A percentile compares a stretch with the other conserved stretches of the same genome.
phyloP scores from a whole-genome alignment of 2,797 vertebrate species.

The Leptodactylus fallax region DNA sequence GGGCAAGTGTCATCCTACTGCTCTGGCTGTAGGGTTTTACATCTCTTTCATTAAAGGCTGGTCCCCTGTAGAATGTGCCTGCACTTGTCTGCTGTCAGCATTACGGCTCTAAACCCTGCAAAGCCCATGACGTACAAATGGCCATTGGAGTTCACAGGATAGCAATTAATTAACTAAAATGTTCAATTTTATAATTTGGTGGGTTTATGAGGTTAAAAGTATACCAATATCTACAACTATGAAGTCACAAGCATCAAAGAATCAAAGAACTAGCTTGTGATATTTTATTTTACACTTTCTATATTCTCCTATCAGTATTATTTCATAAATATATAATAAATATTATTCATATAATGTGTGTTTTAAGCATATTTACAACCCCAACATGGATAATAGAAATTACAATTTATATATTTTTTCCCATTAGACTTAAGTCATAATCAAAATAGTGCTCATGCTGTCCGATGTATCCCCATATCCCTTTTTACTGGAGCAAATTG shows the following conservation, averaged over 20 bases:
- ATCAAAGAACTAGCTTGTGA: neutral
- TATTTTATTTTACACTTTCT: neutral
- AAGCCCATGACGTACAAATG: neutral
- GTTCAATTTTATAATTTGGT: neutral
- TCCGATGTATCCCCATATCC: too few species aligned
- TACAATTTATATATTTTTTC: too few species aligned
- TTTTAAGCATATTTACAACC: neutral
- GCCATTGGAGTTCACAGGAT: neutral
- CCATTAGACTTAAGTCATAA: too few species aligned
- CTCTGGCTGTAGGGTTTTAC: neutral
- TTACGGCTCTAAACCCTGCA: too few species aligned
- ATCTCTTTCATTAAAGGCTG: neutral
- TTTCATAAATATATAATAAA: neutral
- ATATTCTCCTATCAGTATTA: neutral
- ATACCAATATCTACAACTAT: neutral
- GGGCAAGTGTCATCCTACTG: slow-evolving; percentile 31
- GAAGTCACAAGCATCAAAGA: neutral
- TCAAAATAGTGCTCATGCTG: neutral
- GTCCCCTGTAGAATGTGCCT: neutral
- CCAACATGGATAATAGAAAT: neutral
- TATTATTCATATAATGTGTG: neutral
- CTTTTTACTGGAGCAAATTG: too few species aligned
- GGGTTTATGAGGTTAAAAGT: neutral
- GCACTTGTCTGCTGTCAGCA: neutral
- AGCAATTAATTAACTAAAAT: neutral